Conservation (phyloP, 2,888 invertebrate genomes). For the Microdon myrmicae region DNA sequence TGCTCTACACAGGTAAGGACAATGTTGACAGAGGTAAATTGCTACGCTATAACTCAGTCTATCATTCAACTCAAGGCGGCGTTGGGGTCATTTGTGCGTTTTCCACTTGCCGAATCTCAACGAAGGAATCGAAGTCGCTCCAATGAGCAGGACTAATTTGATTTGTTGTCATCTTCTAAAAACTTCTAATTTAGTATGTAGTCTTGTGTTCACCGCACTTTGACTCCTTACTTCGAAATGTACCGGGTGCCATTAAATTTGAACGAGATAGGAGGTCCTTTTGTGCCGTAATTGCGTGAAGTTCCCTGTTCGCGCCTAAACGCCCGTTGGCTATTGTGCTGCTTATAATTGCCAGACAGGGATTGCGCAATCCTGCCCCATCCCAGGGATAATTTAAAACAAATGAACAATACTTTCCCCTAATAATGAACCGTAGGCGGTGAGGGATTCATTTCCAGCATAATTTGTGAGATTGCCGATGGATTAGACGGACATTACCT, state of each 20-base stretch:
- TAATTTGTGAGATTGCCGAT: slow-evolving; percentile 39
- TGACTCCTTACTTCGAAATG: slow-evolving; percentile 2
- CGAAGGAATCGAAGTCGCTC: slow-evolving; percentile 21
- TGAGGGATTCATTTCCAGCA: slow-evolving; percentile 25
- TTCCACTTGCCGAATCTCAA: slow-evolving; percentile 12
- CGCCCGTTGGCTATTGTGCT: neutral
- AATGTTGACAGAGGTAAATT: slow-evolving; percentile 31
- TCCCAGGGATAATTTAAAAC: slow-evolving; percentile 27
- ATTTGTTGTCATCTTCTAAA: slow-evolving; percentile 20
- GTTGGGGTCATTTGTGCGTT: slow-evolving; percentile 30
- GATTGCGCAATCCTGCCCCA: slow-evolving; percentile 2
- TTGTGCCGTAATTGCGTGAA: no score
- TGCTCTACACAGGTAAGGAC: slow-evolving; percentile 45
- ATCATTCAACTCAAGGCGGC: slow-evolving; percentile 9
- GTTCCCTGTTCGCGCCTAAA: slow-evolving; percentile 26
- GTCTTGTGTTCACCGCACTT: neutral
- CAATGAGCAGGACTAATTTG: slow-evolving; percentile 39
- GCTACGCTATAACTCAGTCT: no score
- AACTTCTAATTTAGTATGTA: neutral
- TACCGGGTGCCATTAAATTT: slow-evolving; percentile 36
- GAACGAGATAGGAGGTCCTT: slow-evolving; percentile 29
- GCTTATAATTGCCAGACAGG: slow-evolving; percentile 17
- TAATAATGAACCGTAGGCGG: slow-evolving; percentile 4
- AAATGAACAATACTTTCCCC: slow-evolving; percentile 25
- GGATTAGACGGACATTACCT: slow-evolving; percentile 33